Conservation (phyloP, 2,797 vertebrate genomes). For the Orestias chungarensis region DNA sequence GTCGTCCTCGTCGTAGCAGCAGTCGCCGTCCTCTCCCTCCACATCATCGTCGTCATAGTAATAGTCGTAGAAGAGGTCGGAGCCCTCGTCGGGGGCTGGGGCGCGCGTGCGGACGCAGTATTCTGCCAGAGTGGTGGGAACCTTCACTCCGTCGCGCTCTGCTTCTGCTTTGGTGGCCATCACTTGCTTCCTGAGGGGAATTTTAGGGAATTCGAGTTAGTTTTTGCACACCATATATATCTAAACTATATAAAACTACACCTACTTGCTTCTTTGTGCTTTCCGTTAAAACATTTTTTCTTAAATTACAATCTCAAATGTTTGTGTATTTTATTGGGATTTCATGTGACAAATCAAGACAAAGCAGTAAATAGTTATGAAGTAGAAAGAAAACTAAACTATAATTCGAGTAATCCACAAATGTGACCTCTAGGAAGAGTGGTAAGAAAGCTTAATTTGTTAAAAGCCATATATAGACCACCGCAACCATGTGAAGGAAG, state of each 20-base stretch:
- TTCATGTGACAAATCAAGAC: background rate
- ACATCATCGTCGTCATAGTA: constrained; percentile 90
- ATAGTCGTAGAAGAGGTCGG: constrained; percentile 93
- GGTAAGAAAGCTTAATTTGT: background rate
- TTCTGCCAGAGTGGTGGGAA: constrained; percentile 92
- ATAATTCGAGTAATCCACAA: too few relatives aligned
- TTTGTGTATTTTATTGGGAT: background rate
- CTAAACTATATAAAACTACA: too few relatives aligned
- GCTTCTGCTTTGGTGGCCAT: constrained; percentile 90
- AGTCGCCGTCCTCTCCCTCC: constrained; percentile 83
- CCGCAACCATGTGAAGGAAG: background rate
- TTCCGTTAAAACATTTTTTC: background rate
- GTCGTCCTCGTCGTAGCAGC: constrained; percentile 89
- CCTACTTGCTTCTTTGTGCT: too few relatives aligned
- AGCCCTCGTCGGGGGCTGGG: constrained; percentile 87
- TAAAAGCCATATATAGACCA: background rate
- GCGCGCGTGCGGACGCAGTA: constrained; percentile 91
- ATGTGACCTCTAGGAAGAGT: background rate
- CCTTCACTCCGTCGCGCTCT: constrained; percentile 90
- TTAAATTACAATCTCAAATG: background rate
- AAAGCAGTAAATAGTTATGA: background rate
- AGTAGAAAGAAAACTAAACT: background rate
- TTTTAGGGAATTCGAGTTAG: background rate
- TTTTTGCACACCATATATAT: too few relatives aligned
- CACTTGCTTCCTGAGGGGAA: constrained; percentile 87